These are phyloP conservation scores for Tethya wilhelma DNA, from an alignment of 37 sponge, comb jelly and placozoan genomes.

Conservation along the genomic window DNA sequence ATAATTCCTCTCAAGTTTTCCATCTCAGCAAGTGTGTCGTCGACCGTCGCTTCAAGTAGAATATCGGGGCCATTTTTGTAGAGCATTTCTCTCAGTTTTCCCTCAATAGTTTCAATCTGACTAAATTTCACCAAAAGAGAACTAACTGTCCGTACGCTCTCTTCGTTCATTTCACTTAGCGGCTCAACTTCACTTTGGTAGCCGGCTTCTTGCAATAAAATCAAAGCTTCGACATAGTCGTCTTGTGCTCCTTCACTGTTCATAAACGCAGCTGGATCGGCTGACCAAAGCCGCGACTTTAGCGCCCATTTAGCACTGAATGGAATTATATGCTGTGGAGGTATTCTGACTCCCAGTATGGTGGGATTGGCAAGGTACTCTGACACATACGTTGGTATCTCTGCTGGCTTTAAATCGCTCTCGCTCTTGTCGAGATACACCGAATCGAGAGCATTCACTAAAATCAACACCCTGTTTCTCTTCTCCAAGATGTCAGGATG, in stretches of 20 bases:
- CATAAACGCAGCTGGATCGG: not conserved
- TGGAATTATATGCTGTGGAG: not conserved
- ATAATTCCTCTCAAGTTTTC: not conserved
- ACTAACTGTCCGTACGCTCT: not conserved
- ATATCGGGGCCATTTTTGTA: not conserved
- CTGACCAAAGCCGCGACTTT: not conserved
- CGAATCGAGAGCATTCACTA: not conserved
- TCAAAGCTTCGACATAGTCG: not conserved
- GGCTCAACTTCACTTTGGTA: not conserved
- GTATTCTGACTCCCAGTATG: not conserved
- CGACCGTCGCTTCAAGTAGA: not conserved
- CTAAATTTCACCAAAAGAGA: not conserved
- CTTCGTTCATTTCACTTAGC: not conserved
- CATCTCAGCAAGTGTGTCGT: not conserved
- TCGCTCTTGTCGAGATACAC: not conserved
- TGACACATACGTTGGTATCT: not conserved
- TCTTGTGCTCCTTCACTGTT: not conserved
- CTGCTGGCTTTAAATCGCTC: not conserved
- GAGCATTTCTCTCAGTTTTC: not conserved
- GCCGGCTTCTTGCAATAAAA: not conserved
- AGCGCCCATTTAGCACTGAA: constrained; percentile 12
- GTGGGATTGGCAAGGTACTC: not conserved
- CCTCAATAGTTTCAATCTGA: not conserved
- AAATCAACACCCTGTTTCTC: not conserved
- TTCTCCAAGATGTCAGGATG: not conserved